Percentiles rank a stretch among this genome's conserved stretches.
Conservation (phyloP, 2,113 vertebrate species). For the Urocolius indicus region DNA sequence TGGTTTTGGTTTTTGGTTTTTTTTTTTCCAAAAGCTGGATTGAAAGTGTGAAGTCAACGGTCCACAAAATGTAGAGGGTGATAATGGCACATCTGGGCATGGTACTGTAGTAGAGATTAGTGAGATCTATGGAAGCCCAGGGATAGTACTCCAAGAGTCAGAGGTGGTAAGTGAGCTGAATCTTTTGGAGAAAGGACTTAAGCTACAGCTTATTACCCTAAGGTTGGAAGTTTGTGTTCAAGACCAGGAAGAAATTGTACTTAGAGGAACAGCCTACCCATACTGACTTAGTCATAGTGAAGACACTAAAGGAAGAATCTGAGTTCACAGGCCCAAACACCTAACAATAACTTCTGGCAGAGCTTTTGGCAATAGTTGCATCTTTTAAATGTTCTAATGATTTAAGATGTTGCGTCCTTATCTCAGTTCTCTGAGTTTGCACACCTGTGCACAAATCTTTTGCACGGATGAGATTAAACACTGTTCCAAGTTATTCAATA, state of each 20-base stretch:
- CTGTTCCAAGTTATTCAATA: not conserved
- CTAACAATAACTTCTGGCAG: not conserved
- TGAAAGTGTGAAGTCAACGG: not conserved
- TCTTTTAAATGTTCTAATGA: not conserved
- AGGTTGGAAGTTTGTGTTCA: not conserved
- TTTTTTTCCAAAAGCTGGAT: not conserved
- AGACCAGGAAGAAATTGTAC: not conserved
- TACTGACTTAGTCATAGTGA: not conserved
- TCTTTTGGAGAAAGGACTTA: not conserved
- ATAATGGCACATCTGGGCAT: not conserved
- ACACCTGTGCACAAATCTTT: not conserved
- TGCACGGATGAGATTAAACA: not conserved
- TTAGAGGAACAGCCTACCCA: not conserved
- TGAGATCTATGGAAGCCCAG: not conserved
- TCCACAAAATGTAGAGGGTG: not conserved
- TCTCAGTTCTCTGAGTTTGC: not conserved
- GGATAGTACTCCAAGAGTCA: not conserved
- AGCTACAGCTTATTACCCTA: not conserved
- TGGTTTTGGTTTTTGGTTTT: not conserved
- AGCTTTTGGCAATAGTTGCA: not conserved
- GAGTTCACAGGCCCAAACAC: not conserved
- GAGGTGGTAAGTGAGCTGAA: not conserved
- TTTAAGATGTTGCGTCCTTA: not conserved
- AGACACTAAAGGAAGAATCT: constrained; percentile 14
- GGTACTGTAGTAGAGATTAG: not conserved